Evolutionary conservation across 2,888 invertebrate genomes (phyloP), one percentile per base, ranked within the genome.

Genomic region (Lumbricus terrestris): DNA sequence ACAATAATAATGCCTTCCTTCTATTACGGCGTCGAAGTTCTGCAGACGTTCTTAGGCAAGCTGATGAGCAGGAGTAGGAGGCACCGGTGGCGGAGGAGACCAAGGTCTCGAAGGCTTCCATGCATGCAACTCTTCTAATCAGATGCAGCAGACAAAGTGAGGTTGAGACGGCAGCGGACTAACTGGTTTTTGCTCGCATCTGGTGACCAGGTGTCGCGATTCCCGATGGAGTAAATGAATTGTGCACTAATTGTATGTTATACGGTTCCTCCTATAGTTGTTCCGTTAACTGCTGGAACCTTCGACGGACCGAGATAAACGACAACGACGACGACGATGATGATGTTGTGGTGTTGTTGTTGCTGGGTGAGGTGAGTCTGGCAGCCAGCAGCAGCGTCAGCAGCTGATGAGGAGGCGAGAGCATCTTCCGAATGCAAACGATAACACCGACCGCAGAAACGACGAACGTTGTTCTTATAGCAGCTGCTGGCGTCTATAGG

Each of bases 341-440:
- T n/a, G n/a, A n/a, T n/a, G n/a, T n/a, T n/a, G n/a, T n/a, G n/a
- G n/a, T n/a, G n/a, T n/a, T n/a, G n/a, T n/a, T 8, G 47, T 47
- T 47, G 47, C 23, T 47, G 47, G 23, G 47, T 23, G 47, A 47
- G n/a, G n/a, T n/a, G 47, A 23, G 20, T 47, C 23, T 69, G n/a
- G 69, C 69, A 69, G 69, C n/a, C 69, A 69, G 69, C 69, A 69
- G 69, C 69, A 69, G n/a, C n/a, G n/a, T 69, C 69, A 69, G 69
- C 69, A 69, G n/a, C 69, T 69, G n/a, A 69, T 69, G n/a, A 69
- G n/a, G 69, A 69, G 69, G 69, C 69, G 69, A 69, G 69, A 69
- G 69, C 69, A n/a, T 69, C 69, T 69, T 69, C 69, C 69, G n/a
- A 29, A 69, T n/a, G n/a, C n/a, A n/a, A 3, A n/a, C n/a, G n/a